Evolutionary conservation across 2,113 vertebrate genomes (phyloP).

Genomic region (Cyprinus carpio): DNA sequence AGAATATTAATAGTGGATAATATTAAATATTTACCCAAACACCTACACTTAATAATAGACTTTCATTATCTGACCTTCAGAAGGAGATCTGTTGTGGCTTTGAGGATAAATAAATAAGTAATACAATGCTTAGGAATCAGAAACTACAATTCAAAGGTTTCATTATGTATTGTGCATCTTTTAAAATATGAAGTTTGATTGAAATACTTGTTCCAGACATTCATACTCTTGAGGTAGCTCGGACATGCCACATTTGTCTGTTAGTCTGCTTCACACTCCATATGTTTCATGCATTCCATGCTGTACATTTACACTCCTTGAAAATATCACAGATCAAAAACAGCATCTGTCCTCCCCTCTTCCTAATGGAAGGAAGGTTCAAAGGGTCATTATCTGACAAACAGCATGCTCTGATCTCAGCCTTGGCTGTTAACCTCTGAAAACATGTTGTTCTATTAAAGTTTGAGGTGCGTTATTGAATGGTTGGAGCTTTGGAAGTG

Average conservation of each 20-base stretch:
- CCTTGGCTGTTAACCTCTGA: constrained; percentile 7
- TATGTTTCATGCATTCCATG: constrained; percentile 38
- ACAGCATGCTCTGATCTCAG: constrained; percentile 26
- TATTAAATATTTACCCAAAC: constrained; percentile 16
- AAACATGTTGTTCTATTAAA: constrained; percentile 14
- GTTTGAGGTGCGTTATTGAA: background rate
- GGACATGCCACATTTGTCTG: background rate
- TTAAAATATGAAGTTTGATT: too few species aligned
- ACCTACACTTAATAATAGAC: background rate
- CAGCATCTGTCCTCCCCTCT: constrained; percentile 3
- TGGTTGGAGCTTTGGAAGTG: background rate
- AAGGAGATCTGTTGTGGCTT: background rate
- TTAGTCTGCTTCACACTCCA: constrained; percentile 17
- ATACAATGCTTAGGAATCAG: background rate
- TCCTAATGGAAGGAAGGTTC: constrained; percentile 31
- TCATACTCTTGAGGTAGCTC: background rate
- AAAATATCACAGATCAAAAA: constrained; percentile 32
- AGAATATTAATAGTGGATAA: constrained; percentile 27
- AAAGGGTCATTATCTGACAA: constrained; percentile 29
- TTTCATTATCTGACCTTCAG: constrained; percentile 7
- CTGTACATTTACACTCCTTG: constrained; percentile 6
- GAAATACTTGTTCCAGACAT: background rate
- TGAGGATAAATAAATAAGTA: background rate
- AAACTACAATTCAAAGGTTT: background rate
- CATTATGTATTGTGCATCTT: background rate